Base-by-base conservation (phyloP, 2,113 vertebrate genomes). In the Sturnus vulgaris region DNA sequence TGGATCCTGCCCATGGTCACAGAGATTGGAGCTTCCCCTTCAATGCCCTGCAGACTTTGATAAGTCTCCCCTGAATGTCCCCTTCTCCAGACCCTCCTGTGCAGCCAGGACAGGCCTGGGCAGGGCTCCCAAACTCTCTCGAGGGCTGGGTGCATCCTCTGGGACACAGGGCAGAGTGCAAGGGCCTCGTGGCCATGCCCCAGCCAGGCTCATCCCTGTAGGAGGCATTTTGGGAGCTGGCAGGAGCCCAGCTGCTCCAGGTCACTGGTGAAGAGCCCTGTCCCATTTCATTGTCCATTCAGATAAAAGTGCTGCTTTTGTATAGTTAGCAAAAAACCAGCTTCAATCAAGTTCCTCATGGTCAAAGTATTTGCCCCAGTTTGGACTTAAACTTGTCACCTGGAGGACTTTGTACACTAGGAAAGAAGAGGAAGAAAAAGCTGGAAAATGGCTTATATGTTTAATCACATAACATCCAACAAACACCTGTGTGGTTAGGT, bases 401-500 rank as follows among this genome's bases (percentile, higher is more conserved):
- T 42, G 55, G 42, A 61, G 20, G 13, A 44, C 59, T 72, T 64
- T 31, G 24, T 35, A n/a, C 35, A 31, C 21, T 30, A 14, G 37
- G 47, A 68, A 42, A 69, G 40, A 55, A 27, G 61, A 76, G 25
- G 52, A 77, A n/a, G 39, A 66, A 69, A 60, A 73, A 4, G 28
- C 24, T 66, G 39, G 20, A 18, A 61, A 75, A 66, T 22, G 17
- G 46, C 33, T 77, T 77, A 42, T 73, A 61, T 46, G 23, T 86
- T 96, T 89, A 88, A 86, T 86, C n/a, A 44, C 12, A 3, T 4
- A 39, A 50, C 33, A 55, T 21, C 64, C 64, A 55, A 37, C 37
- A 49, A 79, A 27, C 0, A 12, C 30, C 27, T 11, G 14, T 0
- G 0, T 57, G 55, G 55, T 46, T 35, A 4, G 11, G 4, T 46